Conservation (phyloP, 2,888 invertebrate genomes). For the Amorpha juglandis region DNA sequence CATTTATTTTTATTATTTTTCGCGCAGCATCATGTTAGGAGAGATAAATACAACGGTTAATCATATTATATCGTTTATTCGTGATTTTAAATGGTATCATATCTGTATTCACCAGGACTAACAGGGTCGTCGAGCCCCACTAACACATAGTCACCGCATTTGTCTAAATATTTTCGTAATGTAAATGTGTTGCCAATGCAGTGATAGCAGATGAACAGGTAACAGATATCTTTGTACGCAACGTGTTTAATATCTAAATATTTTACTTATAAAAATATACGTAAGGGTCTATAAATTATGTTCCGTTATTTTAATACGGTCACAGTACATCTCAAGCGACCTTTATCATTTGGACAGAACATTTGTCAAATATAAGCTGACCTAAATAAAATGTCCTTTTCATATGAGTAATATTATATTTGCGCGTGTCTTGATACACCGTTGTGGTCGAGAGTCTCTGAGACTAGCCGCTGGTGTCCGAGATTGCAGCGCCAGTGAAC, state of each 20-base stretch:
- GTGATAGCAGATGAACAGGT: too few relatives aligned
- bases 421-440: background rate
- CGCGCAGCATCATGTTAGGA: too few relatives aligned
- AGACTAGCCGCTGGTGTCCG: background rate
- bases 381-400: conserved; percentile 9
- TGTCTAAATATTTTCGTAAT: too few relatives aligned
- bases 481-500: background rate
- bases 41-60: too few relatives aligned
- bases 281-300: background rate
- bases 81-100: too few relatives aligned
- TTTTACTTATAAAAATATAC: background rate
- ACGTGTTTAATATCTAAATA: background rate
- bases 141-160: too few relatives aligned
- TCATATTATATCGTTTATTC: too few relatives aligned
- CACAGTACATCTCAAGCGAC: conserved; percentile 34
- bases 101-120: too few relatives aligned
- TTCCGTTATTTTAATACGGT: background rate
- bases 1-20: too few relatives aligned
- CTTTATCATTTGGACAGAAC: background rate
- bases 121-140: too few relatives aligned
- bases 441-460: background rate
- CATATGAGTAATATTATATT: conserved; percentile 1
- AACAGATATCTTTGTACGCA: too few relatives aligned
- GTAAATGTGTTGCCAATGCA: too few relatives aligned
- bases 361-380: conserved; percentile 16